Percentiles rank a stretch among this genome's conserved stretches.
phyloP scores from a whole-genome alignment of 2,888 invertebrate genomes.

The Trissonchulus latispiculum region DNA sequence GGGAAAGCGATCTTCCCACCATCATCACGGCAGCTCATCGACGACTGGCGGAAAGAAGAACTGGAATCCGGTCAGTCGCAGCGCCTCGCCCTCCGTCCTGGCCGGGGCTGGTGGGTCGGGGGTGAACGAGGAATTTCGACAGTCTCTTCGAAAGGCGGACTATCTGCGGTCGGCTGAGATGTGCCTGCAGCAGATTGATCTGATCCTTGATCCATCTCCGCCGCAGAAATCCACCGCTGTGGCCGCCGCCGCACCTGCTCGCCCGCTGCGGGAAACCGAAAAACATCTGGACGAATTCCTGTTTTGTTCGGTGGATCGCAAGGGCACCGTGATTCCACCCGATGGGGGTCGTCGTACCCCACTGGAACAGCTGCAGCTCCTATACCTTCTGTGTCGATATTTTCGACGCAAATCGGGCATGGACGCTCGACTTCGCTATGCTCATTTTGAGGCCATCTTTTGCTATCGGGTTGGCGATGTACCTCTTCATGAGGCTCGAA shows the following conservation, averaged over 20 bases:
- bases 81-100: too few species aligned
- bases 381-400: background rate
- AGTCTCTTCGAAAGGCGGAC: background rate
- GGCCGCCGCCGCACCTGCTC: too few species aligned
- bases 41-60: too few species aligned
- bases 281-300: background rate
- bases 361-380: background rate
- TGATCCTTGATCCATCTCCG: background rate
- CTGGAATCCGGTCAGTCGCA: too few species aligned
- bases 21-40: too few species aligned
- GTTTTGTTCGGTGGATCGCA: background rate
- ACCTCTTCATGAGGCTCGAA: slow-evolving; percentile 23
- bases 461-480: slow-evolving; percentile 24
- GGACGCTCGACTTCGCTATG: slow-evolving; percentile 22
- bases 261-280: background rate
- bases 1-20: too few species aligned
- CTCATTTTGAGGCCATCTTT: slow-evolving; percentile 23
- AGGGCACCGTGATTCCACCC: background rate
- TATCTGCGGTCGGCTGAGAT: background rate
- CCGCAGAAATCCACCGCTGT: too few species aligned
- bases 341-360: background rate
- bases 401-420: background rate
- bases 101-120: too few species aligned
- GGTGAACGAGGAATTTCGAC: background rate
- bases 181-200: background rate